Conservation (phyloP, 2,888 invertebrate genomes). For the Zygogramma bicolorata region DNA sequence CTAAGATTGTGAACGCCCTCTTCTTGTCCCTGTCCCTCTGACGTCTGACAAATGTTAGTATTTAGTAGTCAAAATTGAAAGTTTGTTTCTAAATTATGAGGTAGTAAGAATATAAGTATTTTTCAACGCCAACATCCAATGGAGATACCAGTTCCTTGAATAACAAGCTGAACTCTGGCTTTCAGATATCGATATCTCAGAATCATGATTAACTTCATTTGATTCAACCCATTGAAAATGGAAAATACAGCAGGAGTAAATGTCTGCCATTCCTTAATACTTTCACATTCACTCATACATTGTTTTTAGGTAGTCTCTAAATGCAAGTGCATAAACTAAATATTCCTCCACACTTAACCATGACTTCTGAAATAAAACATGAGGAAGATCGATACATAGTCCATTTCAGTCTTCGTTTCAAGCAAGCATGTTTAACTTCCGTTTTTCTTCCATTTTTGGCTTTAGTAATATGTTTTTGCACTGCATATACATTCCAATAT, state of each 20-base stretch:
- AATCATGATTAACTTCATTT: neutral
- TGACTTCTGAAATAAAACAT: conserved; percentile 31
- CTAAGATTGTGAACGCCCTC: too few relatives aligned
- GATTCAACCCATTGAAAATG: neutral
- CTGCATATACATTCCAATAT: conserved; percentile 90
- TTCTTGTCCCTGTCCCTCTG: too few relatives aligned
- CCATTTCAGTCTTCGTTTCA: conserved; percentile 81
- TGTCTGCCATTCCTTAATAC: neutral
- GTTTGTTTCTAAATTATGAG: too few relatives aligned
- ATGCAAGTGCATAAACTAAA: neutral
- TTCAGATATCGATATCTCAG: neutral
- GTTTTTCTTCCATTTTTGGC: conserved; percentile 88
- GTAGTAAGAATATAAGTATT: too few relatives aligned
- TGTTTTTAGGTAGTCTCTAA: neutral
- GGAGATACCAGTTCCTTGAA: neutral
- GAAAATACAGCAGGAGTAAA: neutral
- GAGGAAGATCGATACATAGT: conserved; percentile 66
- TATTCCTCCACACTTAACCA: neutral
- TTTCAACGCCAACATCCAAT: too few relatives aligned
- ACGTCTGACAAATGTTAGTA: too few relatives aligned
- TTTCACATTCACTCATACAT: neutral
- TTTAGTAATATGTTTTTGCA: conserved; percentile 87
- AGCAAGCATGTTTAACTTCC: conserved; percentile 84
- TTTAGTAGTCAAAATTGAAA: too few relatives aligned
- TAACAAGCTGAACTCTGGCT: too few relatives aligned